Evolutionary conservation across 53 echinoderm and acorn worm genomes (phyloP).

Genomic region (Hippasteria phrygiana): DNA sequence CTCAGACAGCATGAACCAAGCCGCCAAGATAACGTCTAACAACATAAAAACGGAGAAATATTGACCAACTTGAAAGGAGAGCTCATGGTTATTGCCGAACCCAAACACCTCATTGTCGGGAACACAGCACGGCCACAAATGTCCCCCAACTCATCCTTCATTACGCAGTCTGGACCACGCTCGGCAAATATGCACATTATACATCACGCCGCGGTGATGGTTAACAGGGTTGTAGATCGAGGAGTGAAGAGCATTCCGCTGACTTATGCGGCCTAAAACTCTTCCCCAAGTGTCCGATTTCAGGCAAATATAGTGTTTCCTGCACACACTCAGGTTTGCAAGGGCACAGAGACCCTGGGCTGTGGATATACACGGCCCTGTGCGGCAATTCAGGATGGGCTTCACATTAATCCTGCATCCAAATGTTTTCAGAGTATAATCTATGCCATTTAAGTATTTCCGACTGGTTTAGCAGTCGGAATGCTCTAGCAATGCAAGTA

Average conservation of each 20-base stretch:
- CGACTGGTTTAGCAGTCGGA: too few species aligned
- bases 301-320: slow-evolving; percentile 24
- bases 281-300: slow-evolving; percentile 5
- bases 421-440: too few species aligned
- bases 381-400: too few species aligned
- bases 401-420: too few species aligned
- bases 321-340: neutral
- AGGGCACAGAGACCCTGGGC: neutral
- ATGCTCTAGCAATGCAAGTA: too few species aligned
- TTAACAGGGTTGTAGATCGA: slow-evolving; percentile 4
- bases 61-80: slow-evolving; percentile 1
- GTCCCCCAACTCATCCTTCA: neutral
- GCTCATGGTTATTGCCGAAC: neutral
- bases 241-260: neutral
- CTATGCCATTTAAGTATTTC: too few species aligned
- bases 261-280: neutral
- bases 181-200: slow-evolving; percentile 32
- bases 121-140: neutral
- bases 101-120: neutral
- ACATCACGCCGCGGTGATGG: neutral
- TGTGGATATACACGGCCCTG: too few species aligned
- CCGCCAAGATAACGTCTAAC: neutral
- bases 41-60: neutral
- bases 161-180: slow-evolving; percentile 28
- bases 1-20: neutral